Evolutionary conservation across 2,888 invertebrate species (phyloP), one percentile per base, ranked within the genome.

Genomic region (Diadegma fenestrale): DNA sequence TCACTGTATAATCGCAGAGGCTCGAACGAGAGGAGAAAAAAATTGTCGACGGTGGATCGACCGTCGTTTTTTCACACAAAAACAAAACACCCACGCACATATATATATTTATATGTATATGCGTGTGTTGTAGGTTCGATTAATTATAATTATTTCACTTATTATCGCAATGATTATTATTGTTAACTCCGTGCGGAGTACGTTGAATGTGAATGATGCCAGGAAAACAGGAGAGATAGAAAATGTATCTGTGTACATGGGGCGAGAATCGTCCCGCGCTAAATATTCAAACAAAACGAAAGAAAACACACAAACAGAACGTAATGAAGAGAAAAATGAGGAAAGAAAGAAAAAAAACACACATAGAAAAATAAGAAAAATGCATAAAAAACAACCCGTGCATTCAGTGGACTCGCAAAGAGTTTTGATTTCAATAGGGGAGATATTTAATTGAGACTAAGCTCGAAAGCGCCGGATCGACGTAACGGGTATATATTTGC

Each of bases 381-480:
- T 48, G 78, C 64, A 76, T 73, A 72, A 79, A 48, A 76, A 66
- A 66, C 76, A 63, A 61, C 81, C 69, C 48, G 77, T 90, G 91
- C 90, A 90, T 91, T 90, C 90, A 90, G 90, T 90, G 90, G 77
- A 79, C 66, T 89, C 89, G 89, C 86, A 86, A 33, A 68, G 58
- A 54, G 63, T 51, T 75, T 76, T 80, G 75, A 87, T 88, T 89
- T 88, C 87, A 66, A 85, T 88, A 88, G 85, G 82, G 86, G 82
- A 89, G 86, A 88, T 91, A 90, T 92, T 92, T 90, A 91, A 91
- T 91, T 90, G 88, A 91, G 92, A 92, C 92, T 92, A 92, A 92
- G 90, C 92, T 92, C 91, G 92, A 91, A 90, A 88, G 86, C 88
- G 85, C 78, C 54, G 43, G 71, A 81, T 66, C 72, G 80, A 76